These are phyloP conservation scores for Brachyalestes nurse DNA, from an alignment of 2,797 vertebrate species.

Conservation along the genomic window DNA sequence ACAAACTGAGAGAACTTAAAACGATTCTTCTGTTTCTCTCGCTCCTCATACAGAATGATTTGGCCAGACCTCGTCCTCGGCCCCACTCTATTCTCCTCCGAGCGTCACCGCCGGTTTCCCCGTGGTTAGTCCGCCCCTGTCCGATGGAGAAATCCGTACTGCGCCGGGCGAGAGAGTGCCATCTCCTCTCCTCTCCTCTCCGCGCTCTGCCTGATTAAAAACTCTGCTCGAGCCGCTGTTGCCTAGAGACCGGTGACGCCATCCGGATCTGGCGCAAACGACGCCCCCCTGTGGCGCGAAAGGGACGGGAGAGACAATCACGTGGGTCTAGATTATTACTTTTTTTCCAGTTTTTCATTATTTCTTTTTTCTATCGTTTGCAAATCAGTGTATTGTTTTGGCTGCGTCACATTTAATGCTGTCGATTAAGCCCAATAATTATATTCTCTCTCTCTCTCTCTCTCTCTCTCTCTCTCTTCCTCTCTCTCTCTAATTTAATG, in stretches of 20 bases:
- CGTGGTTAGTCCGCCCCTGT: background rate
- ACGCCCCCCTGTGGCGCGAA: constrained; percentile 69
- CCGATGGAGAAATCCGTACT: background rate
- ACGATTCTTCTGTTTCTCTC: background rate
- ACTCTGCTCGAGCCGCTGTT: constrained; percentile 65
- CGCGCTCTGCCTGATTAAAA: constrained; percentile 40
- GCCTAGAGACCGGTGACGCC: constrained; percentile 80
- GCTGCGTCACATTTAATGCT: no score
- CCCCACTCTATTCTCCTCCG: background rate
- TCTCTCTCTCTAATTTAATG: no score
- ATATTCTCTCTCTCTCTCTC: no score
- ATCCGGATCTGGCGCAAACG: constrained; percentile 41
- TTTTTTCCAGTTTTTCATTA: no score
- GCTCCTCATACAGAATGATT: background rate
- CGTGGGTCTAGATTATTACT: no score
- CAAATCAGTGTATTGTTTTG: no score
- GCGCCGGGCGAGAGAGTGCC: background rate
- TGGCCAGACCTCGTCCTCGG: background rate
- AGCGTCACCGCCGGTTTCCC: background rate
- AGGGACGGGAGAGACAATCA: no score
- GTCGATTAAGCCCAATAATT: no score
- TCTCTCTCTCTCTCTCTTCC: no score
- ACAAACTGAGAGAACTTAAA: constrained; percentile 11
- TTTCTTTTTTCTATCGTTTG: no score
- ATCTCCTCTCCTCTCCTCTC: background rate